Percentiles rank a stretch among this genome's conserved stretches.
Evolutionary conservation across 2,113 vertebrate genomes (phyloP).

Genomic region (Laticauda laticaudata): DNA sequence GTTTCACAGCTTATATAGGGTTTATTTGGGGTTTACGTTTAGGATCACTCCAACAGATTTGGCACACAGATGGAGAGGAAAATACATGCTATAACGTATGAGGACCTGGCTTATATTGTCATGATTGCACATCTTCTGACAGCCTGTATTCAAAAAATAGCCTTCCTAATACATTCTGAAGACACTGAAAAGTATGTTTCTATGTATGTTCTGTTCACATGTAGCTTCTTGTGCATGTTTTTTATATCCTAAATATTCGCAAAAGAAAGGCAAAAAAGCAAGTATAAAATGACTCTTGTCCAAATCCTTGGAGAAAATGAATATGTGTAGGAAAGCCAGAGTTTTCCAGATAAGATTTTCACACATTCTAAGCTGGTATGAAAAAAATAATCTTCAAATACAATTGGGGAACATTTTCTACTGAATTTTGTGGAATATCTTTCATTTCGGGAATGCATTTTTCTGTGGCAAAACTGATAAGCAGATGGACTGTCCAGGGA

Average conservation of each 20-base stretch:
- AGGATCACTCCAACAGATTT: not conserved
- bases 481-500: slow-evolving; percentile 25
- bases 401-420: slow-evolving; percentile 16
- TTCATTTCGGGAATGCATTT: slow-evolving; percentile 43
- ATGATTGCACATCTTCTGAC: not conserved
- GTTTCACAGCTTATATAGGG: not conserved
- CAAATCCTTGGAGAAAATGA: not conserved
- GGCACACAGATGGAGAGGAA: not conserved
- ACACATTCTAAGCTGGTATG: slow-evolving; percentile 50
- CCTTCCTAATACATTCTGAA: not conserved
- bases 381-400: slow-evolving; percentile 42
- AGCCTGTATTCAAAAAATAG: not conserved
- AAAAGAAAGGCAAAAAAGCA: not conserved
- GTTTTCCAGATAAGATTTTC: not conserved
- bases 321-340: not conserved
- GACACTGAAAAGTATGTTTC: not conserved
- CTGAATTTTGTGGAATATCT: slow-evolving; percentile 49
- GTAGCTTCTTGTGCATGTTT: not conserved
- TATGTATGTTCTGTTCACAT: not conserved
- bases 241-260: not conserved
- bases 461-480: slow-evolving; percentile 7
- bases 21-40: not conserved
- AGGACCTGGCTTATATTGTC: not conserved
- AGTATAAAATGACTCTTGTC: not conserved
- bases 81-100: not conserved